Percentiles rank a stretch among this genome's conserved stretches.
Evolutionary conservation across 2,888 invertebrate species (phyloP).

Genomic region (Zygaena filipendulae): DNA sequence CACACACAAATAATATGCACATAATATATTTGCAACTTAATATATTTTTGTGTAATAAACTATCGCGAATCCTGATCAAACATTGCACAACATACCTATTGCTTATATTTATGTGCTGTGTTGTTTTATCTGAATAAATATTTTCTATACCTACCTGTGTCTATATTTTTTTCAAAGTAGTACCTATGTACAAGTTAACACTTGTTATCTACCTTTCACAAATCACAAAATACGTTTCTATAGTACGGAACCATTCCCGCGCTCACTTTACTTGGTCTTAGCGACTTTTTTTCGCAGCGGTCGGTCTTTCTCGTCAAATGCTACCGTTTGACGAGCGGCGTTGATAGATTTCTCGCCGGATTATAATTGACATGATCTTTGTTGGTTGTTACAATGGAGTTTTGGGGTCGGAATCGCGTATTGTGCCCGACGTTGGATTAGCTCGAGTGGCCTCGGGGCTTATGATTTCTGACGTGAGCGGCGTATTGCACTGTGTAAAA

Average conservation of each 20-base stretch:
- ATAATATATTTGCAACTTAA: constrained; percentile 20
- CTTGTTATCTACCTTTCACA: too few species aligned
- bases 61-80: too few species aligned
- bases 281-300: not conserved
- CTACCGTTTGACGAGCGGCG: constrained; percentile 58
- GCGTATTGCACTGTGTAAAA: constrained; percentile 39
- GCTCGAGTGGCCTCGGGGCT: constrained; percentile 35
- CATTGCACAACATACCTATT: too few species aligned
- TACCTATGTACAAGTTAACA: too few species aligned
- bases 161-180: too few species aligned
- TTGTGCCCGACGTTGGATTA: constrained; percentile 51
- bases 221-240: too few species aligned
- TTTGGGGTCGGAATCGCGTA: constrained; percentile 43
- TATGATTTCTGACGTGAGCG: constrained; percentile 21
- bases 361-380: constrained; percentile 68
- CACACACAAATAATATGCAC: constrained; percentile 11
- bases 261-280: too few species aligned
- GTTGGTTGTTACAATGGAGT: constrained; percentile 54
- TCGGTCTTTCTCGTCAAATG: constrained; percentile 26
- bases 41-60: constrained; percentile 31
- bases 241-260: too few species aligned
- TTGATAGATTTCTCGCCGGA: constrained; percentile 53
- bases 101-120: too few species aligned
- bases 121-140: too few species aligned
- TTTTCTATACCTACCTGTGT: too few species aligned